Evolutionary conservation across 2,113 vertebrate species (phyloP).

Genomic region (Pitta sordida): DNA sequence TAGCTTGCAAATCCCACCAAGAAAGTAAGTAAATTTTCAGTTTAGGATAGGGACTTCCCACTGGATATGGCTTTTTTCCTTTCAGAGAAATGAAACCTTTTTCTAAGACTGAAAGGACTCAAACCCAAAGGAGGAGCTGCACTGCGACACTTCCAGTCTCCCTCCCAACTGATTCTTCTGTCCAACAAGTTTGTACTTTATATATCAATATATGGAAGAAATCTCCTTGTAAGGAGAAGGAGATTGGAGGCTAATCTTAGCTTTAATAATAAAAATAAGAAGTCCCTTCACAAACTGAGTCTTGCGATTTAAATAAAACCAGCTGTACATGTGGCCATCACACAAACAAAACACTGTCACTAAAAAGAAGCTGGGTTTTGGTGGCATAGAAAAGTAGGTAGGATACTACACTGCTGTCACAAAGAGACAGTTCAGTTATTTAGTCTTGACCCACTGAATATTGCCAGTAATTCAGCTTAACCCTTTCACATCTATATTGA

Average conservation of each 20-base stretch:
- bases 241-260: background rate
- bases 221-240: background rate
- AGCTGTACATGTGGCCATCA: background rate
- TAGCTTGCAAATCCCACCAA: background rate
- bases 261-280: background rate
- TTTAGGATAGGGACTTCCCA: background rate
- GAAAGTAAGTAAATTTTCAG: background rate
- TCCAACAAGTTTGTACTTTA: background rate
- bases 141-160: background rate
- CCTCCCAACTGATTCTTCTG: background rate
- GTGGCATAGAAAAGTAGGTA: background rate
- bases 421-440: background rate
- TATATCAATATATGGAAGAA: background rate
- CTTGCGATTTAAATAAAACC: background rate
- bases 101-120: background rate
- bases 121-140: background rate
- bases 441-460: background rate
- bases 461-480: background rate
- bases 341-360: background rate
- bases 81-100: background rate
- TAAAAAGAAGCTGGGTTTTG: background rate
- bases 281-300: background rate
- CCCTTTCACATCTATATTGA: background rate
- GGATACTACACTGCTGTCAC: background rate
- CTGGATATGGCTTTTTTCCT: fast-evolving